Evolutionary conservation across 1,140 invertebrate genomes (phyloP).

Genomic region (Procambarus virginalis): DNA sequence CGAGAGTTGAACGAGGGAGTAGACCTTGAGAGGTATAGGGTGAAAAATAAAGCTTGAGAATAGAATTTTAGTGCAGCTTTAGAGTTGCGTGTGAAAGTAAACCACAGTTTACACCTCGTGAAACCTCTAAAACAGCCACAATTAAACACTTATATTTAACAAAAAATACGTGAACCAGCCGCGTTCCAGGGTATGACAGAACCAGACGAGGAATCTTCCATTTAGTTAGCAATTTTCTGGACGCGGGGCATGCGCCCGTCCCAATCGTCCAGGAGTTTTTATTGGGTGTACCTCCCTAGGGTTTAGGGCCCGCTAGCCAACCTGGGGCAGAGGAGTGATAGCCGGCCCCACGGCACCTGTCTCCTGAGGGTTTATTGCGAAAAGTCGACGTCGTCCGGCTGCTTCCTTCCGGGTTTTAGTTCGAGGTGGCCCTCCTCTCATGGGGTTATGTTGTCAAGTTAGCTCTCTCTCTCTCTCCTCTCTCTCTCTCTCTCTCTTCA

Average conservation of each 20-base stretch:
- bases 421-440: background rate
- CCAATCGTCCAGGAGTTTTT: background rate
- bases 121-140: too few species aligned
- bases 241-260: background rate
- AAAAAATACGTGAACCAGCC: too few species aligned
- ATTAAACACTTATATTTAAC: too few species aligned
- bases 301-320: background rate
- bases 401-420: background rate
- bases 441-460: background rate
- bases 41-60: too few species aligned
- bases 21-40: too few species aligned
- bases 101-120: too few species aligned
- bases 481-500: too few species aligned
- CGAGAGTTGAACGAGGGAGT: too few species aligned
- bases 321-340: background rate
- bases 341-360: background rate
- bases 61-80: too few species aligned
- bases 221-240: background rate
- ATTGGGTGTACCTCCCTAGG: background rate
- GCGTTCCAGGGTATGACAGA: too few species aligned
- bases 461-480: background rate
- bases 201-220: background rate
- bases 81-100: too few species aligned
- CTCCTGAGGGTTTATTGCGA: background rate
- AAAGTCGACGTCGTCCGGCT: background rate